phyloP scores from a whole-genome alignment of 2,113 vertebrate genomes.

The Hyperopisus bebe region DNA sequence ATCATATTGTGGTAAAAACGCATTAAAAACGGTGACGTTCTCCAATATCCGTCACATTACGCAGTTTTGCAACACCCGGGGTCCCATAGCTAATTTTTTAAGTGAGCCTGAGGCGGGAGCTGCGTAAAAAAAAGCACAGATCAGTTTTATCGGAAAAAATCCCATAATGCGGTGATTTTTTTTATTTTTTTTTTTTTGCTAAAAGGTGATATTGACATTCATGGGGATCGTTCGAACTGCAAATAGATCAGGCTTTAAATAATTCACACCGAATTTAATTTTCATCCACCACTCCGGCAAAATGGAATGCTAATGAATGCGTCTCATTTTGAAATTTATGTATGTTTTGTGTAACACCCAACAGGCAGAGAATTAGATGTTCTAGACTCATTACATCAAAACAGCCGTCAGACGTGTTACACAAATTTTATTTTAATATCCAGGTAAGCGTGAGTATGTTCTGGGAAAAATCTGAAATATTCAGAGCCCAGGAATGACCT shows the following conservation, averaged over 20 bases:
- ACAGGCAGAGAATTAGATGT: not conserved
- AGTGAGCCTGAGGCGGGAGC: not conserved
- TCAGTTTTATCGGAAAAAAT: not conserved
- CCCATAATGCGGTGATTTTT: not conserved
- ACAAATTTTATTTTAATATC: not conserved
- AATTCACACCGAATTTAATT: not conserved
- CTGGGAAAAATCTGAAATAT: not conserved
- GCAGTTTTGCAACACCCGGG: not conserved
- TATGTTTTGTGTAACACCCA: not conserved
- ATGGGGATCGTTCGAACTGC: not conserved
- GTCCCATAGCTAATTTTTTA: not conserved
- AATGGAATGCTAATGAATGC: not conserved
- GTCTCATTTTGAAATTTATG: not conserved
- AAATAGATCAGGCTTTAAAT: not conserved
- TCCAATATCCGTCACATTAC: not conserved
- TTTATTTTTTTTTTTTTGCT: not conserved
- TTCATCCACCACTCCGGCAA: not conserved
- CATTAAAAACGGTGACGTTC: not conserved
- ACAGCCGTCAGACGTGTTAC: not conserved
- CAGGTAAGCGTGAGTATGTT: not conserved
- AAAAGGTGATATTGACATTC: not conserved
- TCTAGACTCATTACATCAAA: not conserved
- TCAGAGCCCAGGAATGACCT: not conserved
- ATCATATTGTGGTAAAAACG: conserved; percentile 30
- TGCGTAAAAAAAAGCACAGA: not conserved